phyloP scores from a whole-genome alignment of 2,797 vertebrate genomes.

The Rhincodon typus region DNA sequence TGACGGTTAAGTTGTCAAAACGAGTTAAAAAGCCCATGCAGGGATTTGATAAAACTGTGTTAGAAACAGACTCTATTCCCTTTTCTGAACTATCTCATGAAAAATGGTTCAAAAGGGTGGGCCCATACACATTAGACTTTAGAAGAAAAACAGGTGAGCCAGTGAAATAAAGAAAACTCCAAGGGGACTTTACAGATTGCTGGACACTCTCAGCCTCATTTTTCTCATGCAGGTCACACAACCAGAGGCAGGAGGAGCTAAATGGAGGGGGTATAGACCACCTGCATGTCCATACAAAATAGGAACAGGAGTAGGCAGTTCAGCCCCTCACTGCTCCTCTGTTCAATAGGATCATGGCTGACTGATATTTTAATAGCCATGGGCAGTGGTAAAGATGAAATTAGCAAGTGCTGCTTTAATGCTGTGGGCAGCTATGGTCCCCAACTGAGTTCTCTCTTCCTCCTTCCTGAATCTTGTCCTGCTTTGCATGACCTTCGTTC shows the following conservation, averaged over 20 bases:
- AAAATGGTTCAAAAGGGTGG: no score
- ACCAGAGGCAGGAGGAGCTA: background rate
- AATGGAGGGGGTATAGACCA: background rate
- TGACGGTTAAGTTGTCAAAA: no score
- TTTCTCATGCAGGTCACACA: background rate
- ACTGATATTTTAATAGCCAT: background rate
- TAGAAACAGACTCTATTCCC: no score
- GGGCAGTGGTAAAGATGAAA: background rate
- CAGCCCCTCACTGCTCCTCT: no score
- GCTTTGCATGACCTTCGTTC: background rate
- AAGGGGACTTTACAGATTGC: background rate
- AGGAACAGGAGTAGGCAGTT: no score
- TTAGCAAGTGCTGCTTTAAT: background rate
- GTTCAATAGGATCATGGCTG: no score
- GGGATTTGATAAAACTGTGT: no score
- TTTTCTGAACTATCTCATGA: no score
- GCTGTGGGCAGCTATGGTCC: background rate
- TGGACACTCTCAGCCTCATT: background rate
- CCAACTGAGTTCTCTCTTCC: background rate
- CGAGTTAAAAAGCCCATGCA: no score
- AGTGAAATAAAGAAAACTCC: no score
- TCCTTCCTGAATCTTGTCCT: background rate
- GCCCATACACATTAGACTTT: no score
- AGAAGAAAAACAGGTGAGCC: no score
- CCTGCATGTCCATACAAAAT: background rate